phyloP scores from a whole-genome alignment of 2,797 vertebrate species.

The Chelon labrosus region DNA sequence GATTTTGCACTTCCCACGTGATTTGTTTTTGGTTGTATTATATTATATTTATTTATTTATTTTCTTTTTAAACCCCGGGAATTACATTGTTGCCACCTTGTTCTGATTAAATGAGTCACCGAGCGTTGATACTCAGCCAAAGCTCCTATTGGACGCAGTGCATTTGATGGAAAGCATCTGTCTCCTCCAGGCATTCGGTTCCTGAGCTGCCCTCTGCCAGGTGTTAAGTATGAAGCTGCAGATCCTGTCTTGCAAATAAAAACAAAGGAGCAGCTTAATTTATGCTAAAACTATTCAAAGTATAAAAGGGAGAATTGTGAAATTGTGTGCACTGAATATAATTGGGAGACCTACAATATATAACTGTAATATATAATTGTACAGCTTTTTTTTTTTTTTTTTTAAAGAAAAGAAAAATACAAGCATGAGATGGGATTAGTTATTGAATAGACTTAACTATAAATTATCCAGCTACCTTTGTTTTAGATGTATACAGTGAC shows the following conservation, averaged over 20 bases:
- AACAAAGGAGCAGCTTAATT: no score
- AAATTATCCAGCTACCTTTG: no score
- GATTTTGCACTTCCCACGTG: slow-evolving; percentile 23
- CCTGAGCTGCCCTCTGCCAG: slow-evolving; percentile 23
- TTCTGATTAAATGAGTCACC: slow-evolving; percentile 34
- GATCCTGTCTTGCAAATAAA: not conserved
- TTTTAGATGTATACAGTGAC: no score
- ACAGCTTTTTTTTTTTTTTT: no score
- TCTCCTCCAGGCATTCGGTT: slow-evolving; percentile 38
- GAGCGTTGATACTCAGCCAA: slow-evolving; percentile 26
- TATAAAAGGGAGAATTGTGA: not conserved
- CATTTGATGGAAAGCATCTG: slow-evolving; percentile 42
- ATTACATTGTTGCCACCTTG: slow-evolving; percentile 27
- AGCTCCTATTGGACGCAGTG: slow-evolving; percentile 23
- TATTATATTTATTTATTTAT: not conserved
- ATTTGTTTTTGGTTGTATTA: slow-evolving; percentile 3
- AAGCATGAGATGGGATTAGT: no score
- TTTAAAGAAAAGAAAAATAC: no score
- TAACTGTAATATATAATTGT: no score
- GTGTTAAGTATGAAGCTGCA: slow-evolving; percentile 23
- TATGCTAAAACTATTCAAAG: no score
- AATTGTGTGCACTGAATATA: not conserved
- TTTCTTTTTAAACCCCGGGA: slow-evolving; percentile 5
- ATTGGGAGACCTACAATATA: no score
- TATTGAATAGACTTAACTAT: no score